A percentile compares a stretch with the other conserved stretches of the same genome.
phyloP scores from a whole-genome alignment of 2,888 invertebrate species.

The Lysandra bellargus region DNA sequence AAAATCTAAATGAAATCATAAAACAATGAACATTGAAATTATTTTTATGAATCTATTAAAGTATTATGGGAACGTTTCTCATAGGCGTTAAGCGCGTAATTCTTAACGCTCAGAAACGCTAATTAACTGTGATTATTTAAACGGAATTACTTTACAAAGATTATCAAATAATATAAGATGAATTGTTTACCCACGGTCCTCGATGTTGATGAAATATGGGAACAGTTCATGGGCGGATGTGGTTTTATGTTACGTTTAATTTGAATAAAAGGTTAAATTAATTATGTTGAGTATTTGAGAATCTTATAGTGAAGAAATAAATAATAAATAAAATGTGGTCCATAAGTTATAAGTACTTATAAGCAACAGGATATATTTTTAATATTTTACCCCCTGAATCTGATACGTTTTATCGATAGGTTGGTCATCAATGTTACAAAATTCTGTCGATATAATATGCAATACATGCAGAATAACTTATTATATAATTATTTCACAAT shows the following conservation, averaged over 20 bases:
- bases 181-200: constrained; percentile 24
- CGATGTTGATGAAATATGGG: constrained; percentile 27
- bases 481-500: background rate
- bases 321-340: too few relatives aligned
- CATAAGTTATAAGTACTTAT: too few relatives aligned
- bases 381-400: background rate
- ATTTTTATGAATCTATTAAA: constrained; percentile 18
- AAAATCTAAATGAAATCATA: constrained; percentile 8
- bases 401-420: background rate
- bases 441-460: background rate
- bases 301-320: too few relatives aligned
- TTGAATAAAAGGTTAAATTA: constrained; percentile 11
- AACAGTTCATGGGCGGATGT: constrained; percentile 28
- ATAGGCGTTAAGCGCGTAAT: constrained; percentile 20
- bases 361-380: background rate
- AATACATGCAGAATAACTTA: background rate
- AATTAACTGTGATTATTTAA: constrained; percentile 23
- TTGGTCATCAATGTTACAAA: background rate
- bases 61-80: constrained; percentile 27
- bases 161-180: constrained; percentile 22
- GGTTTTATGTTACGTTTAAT: constrained; percentile 2
- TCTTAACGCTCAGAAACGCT: constrained; percentile 17
- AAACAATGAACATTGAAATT: constrained; percentile 23
- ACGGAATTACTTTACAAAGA: constrained; percentile 28
- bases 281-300: constrained; percentile 9